These are phyloP conservation scores for Drosophila insularis DNA, from an alignment of 1,140 invertebrate species.

Conservation along the genomic window DNA sequence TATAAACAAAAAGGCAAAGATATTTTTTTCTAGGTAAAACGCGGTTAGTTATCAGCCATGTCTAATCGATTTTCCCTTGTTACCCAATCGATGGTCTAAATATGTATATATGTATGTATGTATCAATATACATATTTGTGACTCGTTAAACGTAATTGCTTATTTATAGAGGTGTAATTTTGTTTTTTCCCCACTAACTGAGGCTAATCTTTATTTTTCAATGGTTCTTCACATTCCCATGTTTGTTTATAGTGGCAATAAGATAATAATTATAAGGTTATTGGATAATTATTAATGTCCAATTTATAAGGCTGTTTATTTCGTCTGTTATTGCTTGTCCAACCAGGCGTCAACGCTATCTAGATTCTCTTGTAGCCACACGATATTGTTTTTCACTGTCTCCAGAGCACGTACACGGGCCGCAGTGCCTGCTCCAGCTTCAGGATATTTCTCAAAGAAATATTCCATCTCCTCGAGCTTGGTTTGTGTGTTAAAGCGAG, in stretches of 20 bases:
- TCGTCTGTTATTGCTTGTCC: constrained; percentile 46
- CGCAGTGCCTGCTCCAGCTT: constrained; percentile 91
- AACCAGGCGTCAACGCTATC: constrained; percentile 85
- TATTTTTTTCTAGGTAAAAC: background rate
- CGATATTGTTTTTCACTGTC: constrained; percentile 91
- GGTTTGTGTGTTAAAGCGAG: constrained; percentile 86
- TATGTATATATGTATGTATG: background rate
- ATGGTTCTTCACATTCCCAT: constrained; percentile 11
- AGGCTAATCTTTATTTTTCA: constrained; percentile 59
- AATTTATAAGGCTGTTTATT: background rate
- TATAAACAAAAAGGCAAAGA: background rate
- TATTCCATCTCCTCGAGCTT: constrained; percentile 90
- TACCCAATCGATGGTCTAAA: background rate
- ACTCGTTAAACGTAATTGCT: constrained; percentile 30
- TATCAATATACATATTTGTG: background rate
- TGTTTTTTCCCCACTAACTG: constrained; percentile 25
- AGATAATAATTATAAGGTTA: constrained; percentile 20
- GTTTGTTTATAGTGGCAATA: constrained; percentile 59
- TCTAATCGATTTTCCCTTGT: background rate
- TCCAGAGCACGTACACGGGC: constrained; percentile 89
- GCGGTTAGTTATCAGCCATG: constrained; percentile 18
- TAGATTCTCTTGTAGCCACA: constrained; percentile 86
- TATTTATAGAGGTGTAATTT: constrained; percentile 45
- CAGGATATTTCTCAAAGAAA: constrained; percentile 91
- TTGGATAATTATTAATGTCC: constrained; percentile 22